Evolutionary conservation across 2,888 invertebrate species (phyloP).

Genomic region (Phyto melanocephala): DNA sequence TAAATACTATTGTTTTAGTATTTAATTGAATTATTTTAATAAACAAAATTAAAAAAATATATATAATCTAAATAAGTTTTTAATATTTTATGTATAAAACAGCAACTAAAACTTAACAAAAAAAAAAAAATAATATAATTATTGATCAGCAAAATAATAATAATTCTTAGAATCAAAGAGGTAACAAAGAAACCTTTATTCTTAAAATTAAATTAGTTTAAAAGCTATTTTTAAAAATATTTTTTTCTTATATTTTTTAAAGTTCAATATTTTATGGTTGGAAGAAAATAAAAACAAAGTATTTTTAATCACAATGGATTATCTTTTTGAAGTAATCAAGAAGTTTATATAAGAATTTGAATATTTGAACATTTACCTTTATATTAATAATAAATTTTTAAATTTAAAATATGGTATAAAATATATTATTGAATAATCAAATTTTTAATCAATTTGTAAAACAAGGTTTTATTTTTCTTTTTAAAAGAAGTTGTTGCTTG

Average conservation of each 20-base stretch:
- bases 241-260: slow-evolving; percentile 1
- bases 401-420: too few species aligned
- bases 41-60: slow-evolving; percentile 21
- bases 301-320: too few species aligned
- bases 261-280: not conserved
- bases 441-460: too few species aligned
- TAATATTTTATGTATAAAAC: slow-evolving; percentile 46
- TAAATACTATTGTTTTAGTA: slow-evolving; percentile 29
- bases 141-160: slow-evolving; percentile 4
- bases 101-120: slow-evolving; percentile 64
- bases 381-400: too few species aligned
- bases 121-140: slow-evolving; percentile 41
- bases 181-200: slow-evolving; percentile 62
- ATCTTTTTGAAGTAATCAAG: too few species aligned
- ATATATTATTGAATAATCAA: too few species aligned
- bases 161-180: slow-evolving; percentile 56
- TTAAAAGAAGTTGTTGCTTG: too few species aligned
- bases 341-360: too few species aligned
- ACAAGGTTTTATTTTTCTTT: too few species aligned
- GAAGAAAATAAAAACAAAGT: slow-evolving; percentile 34
- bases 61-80: slow-evolving; percentile 3
- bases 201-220: slow-evolving; percentile 34
- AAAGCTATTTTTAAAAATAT: slow-evolving; percentile 39
- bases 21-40: slow-evolving; percentile 20
- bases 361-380: too few species aligned